Evolutionary conservation across 2,113 vertebrate genomes (phyloP).

Genomic region (Bagarius yarrelli): DNA sequence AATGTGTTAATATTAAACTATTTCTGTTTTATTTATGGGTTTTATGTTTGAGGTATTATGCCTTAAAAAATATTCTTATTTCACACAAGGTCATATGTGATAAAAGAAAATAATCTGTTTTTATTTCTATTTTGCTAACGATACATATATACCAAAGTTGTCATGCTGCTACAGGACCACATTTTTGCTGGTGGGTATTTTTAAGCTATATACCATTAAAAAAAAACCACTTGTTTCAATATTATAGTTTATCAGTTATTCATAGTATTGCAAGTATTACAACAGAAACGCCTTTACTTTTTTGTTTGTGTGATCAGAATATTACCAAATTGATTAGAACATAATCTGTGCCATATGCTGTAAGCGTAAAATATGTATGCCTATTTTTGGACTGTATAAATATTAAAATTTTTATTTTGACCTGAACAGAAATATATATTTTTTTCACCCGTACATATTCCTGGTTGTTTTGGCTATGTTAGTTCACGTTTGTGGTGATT

Average conservation of each 20-base stretch:
- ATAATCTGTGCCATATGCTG: conserved; percentile 25
- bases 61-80: background rate
- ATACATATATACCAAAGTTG: background rate
- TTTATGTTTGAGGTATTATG: background rate
- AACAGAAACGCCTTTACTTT: background rate
- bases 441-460: background rate
- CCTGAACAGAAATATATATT: conserved; percentile 27
- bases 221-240: background rate
- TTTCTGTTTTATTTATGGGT: background rate
- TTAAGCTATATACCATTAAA: background rate
- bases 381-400: background rate
- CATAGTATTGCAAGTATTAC: background rate
- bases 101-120: background rate
- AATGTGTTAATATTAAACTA: background rate
- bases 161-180: conserved; percentile 24
- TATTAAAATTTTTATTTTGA: conserved; percentile 58
- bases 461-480: background rate
- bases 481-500: background rate
- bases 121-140: background rate
- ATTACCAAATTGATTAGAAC: background rate
- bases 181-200: background rate
- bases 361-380: background rate
- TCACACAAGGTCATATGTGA: background rate
- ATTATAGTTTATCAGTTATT: background rate
- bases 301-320: background rate